Base-by-base conservation (phyloP, 1,140 invertebrate genomes). In the Danaus plexippus region DNA sequence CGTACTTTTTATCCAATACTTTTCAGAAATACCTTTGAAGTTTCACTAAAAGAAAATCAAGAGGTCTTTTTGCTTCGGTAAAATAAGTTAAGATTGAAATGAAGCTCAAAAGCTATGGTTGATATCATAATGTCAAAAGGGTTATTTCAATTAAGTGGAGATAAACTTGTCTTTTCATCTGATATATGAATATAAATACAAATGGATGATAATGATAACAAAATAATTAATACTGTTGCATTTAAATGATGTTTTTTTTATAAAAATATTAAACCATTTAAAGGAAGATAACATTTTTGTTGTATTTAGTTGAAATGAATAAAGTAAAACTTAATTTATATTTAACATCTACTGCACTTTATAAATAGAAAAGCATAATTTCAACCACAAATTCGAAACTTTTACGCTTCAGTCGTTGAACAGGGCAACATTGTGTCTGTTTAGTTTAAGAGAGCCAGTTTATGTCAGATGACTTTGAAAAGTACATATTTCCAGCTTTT, bases 361-460 rank as follows among this genome's bases (percentile, higher is more conserved):
- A 48, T 60, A 55, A 54, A 60, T 51, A 60, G 62, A 64, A 63
- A 67, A 57, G 65, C 65, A 68, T 71, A 59, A 67, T 68, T 54
- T 45, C 57, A 50, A 47, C 64, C 64, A 60, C 61, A 70, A 74
- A 66, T 67, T 65, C 65, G 52, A 72, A 75, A 77, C 62, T 75
- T 73, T 73, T 61, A 59, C 63, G 54, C 63, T 68, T 63, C 63
- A 63, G 54, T 49, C 61, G 66, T 66, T 61, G 48, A 73, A 66
- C 67, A 71, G 57, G 63, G 58, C 69, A 75, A 77, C 71, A 73
- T 77, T 66, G 59, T 69, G 67, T 71, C 69, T 75, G 73, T 71
- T 75, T 77, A 69, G 73, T 75, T 75, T 73, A 73, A 74, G 60
- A 65, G 64, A 72, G 65, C 66, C 67, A 75, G 70, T 75, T 75